These are phyloP conservation scores for Lordiphosa collinella DNA, from an alignment of 1,140 invertebrate genomes.

Conservation along the genomic window DNA sequence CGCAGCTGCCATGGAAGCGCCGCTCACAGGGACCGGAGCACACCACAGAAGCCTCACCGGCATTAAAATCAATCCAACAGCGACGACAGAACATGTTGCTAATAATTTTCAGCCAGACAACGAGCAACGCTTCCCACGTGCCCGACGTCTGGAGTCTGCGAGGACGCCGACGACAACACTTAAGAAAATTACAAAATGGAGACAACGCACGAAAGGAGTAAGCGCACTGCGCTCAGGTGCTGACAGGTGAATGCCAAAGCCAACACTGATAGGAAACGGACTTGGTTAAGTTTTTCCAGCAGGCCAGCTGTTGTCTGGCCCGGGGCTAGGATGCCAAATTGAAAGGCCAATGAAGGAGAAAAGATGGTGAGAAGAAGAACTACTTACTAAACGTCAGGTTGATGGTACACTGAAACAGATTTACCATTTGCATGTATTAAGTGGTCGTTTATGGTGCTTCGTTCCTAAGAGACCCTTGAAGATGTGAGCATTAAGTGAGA, in stretches of 20 bases:
- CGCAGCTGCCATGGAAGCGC: conserved; percentile 48
- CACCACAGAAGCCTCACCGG: conserved; percentile 29
- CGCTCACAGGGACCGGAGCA: conserved; percentile 60
- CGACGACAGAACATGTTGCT: conserved; percentile 77
- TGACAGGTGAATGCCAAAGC: conserved; percentile 39
- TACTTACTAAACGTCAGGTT: background rate
- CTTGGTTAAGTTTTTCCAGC: conserved; percentile 1
- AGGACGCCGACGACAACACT: conserved; percentile 40
- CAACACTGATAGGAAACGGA: conserved; percentile 21
- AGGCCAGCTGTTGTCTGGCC: conserved; percentile 28
- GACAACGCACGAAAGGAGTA: conserved; percentile 3
- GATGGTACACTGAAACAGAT: no score
- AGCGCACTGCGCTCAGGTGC: conserved; percentile 45
- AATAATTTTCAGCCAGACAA: conserved; percentile 47
- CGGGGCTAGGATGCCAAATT: conserved; percentile 47
- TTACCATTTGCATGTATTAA: no score
- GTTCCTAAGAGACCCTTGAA: no score
- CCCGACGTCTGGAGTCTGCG: background rate
- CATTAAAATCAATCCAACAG: conserved; percentile 75
- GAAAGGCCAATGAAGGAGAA: conserved; percentile 38
- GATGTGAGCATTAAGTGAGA: no score
- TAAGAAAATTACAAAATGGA: conserved; percentile 56
- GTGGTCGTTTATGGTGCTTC: no score
- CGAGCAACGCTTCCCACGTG: background rate
- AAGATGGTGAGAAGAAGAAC: conserved; percentile 7